These are phyloP conservation scores for Papilio machaon DNA, from an alignment of 1,140 invertebrate species.

Conservation along the genomic window DNA sequence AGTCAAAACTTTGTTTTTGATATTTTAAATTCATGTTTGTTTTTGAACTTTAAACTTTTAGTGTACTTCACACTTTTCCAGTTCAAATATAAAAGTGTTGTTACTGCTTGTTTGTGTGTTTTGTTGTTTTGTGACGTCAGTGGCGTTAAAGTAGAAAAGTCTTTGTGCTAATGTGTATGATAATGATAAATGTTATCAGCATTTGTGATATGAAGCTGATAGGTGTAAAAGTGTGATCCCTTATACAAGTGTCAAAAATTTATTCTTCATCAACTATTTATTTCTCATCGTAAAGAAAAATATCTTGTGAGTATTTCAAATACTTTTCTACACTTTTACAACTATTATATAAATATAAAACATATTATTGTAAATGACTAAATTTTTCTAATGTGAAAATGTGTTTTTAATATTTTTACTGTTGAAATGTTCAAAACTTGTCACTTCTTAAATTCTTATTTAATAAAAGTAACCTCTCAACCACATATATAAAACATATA, in stretches of 20 bases:
- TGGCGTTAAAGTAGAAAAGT: conserved; percentile 62
- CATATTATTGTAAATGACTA: background rate
- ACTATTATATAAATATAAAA: no score
- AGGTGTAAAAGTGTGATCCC: conserved; percentile 32
- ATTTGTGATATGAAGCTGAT: conserved; percentile 59
- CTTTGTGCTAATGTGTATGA: conserved; percentile 63
- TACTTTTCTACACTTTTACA: background rate
- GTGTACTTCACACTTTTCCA: conserved; percentile 49
- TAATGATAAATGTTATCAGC: conserved; percentile 75
- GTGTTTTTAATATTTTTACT: no score
- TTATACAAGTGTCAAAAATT: conserved; percentile 12
- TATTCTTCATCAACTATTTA: background rate
- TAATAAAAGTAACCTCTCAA: no score
- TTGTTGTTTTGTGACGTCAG: conserved; percentile 70
- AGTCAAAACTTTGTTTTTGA: background rate
- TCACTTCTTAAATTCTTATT: no score
- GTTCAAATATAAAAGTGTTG: conserved; percentile 58
- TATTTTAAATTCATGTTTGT: conserved; percentile 2
- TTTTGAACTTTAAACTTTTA: conserved; percentile 43
- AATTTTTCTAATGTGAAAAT: background rate
- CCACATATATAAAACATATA: no score
- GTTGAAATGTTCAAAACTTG: no score
- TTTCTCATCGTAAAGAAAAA: background rate
- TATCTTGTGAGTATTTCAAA: background rate
- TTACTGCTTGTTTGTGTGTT: conserved; percentile 68